Evolutionary conservation across 2,797 vertebrate genomes (phyloP).

Genomic region (Notolepis coatsorum): DNA sequence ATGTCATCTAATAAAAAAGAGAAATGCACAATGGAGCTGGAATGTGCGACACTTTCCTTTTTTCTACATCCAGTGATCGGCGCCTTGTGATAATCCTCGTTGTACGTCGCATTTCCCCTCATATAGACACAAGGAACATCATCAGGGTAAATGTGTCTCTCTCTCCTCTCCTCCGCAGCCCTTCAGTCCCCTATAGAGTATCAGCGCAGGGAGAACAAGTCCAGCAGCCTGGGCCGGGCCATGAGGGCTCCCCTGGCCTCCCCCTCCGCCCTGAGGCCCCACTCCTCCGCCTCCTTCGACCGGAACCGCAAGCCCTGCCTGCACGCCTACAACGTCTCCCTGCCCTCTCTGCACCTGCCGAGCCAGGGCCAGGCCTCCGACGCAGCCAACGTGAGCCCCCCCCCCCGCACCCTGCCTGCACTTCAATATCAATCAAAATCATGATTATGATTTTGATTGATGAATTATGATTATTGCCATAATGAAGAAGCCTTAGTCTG

Average conservation of each 20-base stretch:
- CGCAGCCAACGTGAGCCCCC: conserved; percentile 22
- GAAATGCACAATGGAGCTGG: no score
- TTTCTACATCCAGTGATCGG: no score
- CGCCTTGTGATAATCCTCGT: no score
- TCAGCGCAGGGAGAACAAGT: conserved; percentile 88
- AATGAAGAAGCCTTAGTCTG: no score
- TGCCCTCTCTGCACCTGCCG: conserved; percentile 83
- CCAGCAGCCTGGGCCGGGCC: conserved; percentile 84
- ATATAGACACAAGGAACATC: no score
- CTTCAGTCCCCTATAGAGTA: conserved; percentile 94
- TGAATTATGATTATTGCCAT: no score
- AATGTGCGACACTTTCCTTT: no score
- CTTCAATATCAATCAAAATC: no score
- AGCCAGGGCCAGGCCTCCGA: conserved; percentile 50
- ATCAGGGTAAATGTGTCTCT: background rate
- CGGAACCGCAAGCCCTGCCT: conserved; percentile 69
- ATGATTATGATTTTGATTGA: no score
- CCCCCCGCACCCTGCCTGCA: background rate
- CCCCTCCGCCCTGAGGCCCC: conserved; percentile 68
- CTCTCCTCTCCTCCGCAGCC: conserved; percentile 68
- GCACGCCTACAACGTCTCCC: conserved; percentile 80
- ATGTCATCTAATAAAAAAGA: no score
- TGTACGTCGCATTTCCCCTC: no score
- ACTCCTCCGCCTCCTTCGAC: conserved; percentile 81
- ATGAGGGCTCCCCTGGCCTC: conserved; percentile 61